These are phyloP conservation scores for Takifugu bimaculatus DNA, from an alignment of 2,113 vertebrate genomes.

Conservation along the genomic window DNA sequence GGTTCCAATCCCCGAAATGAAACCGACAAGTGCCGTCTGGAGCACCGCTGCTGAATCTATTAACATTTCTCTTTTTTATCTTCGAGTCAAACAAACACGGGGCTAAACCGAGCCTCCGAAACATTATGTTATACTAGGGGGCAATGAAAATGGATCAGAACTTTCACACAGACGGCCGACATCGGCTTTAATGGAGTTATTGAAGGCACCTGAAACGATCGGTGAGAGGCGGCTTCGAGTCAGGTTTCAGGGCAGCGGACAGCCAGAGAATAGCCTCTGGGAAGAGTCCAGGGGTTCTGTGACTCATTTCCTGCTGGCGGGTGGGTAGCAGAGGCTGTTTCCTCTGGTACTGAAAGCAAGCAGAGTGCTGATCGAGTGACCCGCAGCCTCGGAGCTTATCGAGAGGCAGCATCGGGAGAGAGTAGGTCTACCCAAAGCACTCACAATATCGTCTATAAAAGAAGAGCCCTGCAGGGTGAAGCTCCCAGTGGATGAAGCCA, in stretches of 20 bases:
- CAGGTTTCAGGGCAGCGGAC: slow-evolving; percentile 21
- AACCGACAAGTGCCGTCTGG: background rate
- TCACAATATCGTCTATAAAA: slow-evolving; percentile 23
- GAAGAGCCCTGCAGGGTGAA: slow-evolving; percentile 15
- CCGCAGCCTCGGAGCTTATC: slow-evolving; percentile 58
- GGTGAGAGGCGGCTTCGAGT: slow-evolving; percentile 6
- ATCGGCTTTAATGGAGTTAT: too few species aligned
- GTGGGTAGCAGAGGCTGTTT: slow-evolving; percentile 38
- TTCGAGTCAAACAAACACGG: background rate
- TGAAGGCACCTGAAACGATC: background rate
- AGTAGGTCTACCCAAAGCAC: slow-evolving; percentile 8
- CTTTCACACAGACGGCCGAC: too few species aligned
- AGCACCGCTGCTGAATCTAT: background rate
- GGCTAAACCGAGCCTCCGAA: background rate
- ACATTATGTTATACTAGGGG: background rate
- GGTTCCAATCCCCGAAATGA: background rate
- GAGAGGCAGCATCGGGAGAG: slow-evolving; percentile 41
- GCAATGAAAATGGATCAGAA: background rate
- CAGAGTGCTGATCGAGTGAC: slow-evolving; percentile 68
- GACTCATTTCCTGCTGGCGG: slow-evolving; percentile 55
- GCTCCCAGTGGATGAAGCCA: slow-evolving; percentile 1
- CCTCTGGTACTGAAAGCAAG: slow-evolving; percentile 51
- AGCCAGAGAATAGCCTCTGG: slow-evolving; percentile 27
- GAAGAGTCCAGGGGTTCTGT: slow-evolving; percentile 40
- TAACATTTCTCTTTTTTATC: background rate